Percentiles rank a stretch among this genome's conserved stretches.
phyloP scores from a whole-genome alignment of 2,888 invertebrate genomes.

The Phoronis australis region DNA sequence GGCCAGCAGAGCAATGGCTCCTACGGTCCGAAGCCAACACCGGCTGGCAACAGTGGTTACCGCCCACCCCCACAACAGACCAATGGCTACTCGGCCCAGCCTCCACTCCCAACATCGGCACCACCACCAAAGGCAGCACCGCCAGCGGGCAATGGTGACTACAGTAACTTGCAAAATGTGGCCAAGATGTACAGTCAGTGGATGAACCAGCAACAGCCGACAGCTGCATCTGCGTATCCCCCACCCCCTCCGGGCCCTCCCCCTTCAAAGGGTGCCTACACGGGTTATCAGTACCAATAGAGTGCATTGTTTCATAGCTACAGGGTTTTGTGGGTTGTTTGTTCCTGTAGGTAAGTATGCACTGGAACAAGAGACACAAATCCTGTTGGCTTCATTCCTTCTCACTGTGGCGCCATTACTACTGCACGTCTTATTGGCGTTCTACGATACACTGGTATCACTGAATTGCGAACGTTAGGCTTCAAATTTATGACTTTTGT shows the following conservation, averaged over 20 bases:
- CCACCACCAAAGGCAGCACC: neutral
- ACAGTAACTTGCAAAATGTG: conserved; percentile 14
- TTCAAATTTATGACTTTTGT: too few relatives aligned
- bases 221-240: neutral
- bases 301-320: too few relatives aligned
- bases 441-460: too few relatives aligned
- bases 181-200: conserved; percentile 25
- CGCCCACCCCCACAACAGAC: neutral
- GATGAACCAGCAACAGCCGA: conserved; percentile 10
- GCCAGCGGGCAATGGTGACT: conserved; percentile 2
- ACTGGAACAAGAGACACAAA: too few relatives aligned
- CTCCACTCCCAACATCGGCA: neutral
- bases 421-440: too few relatives aligned
- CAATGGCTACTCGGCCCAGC: conserved; percentile 5
- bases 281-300: neutral
- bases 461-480: too few relatives aligned
- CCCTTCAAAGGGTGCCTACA: neutral
- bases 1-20: neutral
- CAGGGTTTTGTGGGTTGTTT: too few relatives aligned
- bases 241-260: too few relatives aligned
- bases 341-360: too few relatives aligned
- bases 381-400: too few relatives aligned
- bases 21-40: neutral
- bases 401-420: too few relatives aligned
- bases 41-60: neutral